Conservation (phyloP, 2,113 vertebrate genomes). For the Myanophis thanlyinensis region DNA sequence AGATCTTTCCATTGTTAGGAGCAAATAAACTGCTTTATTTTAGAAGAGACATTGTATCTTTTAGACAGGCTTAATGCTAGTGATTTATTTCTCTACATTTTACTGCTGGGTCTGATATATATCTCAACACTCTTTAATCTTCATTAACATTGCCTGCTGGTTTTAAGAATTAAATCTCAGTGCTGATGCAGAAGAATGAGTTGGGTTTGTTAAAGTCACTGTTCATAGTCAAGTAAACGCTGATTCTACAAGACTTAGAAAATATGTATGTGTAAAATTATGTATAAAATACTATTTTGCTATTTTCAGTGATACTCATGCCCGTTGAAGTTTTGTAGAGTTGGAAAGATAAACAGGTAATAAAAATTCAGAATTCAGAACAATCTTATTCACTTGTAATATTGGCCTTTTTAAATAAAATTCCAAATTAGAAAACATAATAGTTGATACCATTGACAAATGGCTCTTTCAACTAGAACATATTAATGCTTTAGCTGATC, state of each 20-base stretch:
- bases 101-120: conserved; percentile 13
- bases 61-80: fast-evolving
- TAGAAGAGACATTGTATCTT: neutral
- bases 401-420: neutral
- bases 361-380: neutral
- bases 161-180: conserved; percentile 1
- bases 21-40: neutral
- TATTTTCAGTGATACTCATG: neutral
- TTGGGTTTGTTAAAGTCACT: neutral
- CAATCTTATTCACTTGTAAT: neutral
- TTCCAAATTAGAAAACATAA: neutral
- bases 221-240: neutral
- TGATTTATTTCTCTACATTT: conserved; percentile 5
- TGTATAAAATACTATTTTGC: neutral
- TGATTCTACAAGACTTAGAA: neutral
- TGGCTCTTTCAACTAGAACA: neutral
- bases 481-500: neutral
- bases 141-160: conserved; percentile 38
- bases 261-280: neutral
- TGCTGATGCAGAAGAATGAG: neutral
- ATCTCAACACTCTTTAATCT: conserved; percentile 53
- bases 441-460: neutral
- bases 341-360: neutral
- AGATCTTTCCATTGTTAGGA: neutral
- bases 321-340: neutral